These are phyloP conservation scores for Acanthisitta chloris DNA, from an alignment of 2,113 vertebrate genomes.

Conservation along the genomic window DNA sequence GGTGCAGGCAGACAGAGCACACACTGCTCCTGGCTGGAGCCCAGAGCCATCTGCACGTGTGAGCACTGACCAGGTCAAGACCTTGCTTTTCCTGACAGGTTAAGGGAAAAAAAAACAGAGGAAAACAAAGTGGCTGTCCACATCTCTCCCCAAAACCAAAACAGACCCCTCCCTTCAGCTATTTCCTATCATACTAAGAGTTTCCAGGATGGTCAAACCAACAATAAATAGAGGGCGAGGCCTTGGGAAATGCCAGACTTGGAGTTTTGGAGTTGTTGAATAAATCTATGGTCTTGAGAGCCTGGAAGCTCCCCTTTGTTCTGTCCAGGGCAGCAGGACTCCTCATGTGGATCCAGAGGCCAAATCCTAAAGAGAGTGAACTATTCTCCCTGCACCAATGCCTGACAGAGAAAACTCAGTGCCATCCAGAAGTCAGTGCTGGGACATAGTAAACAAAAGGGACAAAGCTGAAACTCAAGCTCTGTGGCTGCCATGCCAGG, in stretches of 20 bases:
- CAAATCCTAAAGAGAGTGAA: neutral
- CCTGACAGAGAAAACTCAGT: neutral
- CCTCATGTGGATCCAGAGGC: neutral
- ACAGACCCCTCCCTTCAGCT: conserved; percentile 23
- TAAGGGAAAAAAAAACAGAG: neutral
- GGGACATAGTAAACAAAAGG: neutral
- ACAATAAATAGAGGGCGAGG: conserved; percentile 43
- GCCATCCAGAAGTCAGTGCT: neutral
- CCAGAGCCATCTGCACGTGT: rapidly evolving
- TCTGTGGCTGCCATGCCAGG: neutral
- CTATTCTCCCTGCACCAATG: neutral
- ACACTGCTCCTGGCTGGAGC: neutral
- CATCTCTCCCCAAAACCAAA: neutral
- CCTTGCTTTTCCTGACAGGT: neutral
- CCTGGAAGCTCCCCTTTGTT: neutral
- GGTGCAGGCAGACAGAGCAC: neutral
- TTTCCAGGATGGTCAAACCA: conserved; percentile 45
- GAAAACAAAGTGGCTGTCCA: conserved; percentile 16
- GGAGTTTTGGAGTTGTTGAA: neutral
- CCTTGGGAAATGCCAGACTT: conserved; percentile 13
- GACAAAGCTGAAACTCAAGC: neutral
- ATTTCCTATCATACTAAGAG: conserved; percentile 43
- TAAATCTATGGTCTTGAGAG: neutral
- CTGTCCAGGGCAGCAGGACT: neutral
- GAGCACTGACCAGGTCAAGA: neutral